Evolutionary conservation across 2,113 vertebrate species (phyloP).

Genomic region (Cephalophus harveyi): DNA sequence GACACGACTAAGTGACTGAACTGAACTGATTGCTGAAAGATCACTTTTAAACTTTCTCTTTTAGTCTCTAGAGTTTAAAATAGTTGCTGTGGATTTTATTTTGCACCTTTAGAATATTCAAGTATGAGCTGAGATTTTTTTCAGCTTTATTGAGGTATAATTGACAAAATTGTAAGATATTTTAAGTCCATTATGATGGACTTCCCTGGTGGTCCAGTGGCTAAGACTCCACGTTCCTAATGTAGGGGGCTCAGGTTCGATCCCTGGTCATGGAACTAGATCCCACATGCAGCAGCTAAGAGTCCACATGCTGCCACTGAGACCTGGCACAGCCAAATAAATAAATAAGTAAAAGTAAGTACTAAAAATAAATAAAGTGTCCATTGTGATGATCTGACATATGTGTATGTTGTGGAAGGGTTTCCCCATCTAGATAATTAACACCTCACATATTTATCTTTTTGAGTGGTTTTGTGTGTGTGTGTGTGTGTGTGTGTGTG

Average conservation of each 20-base stretch:
- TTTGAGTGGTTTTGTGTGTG: neutral
- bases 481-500: neutral
- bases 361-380: neutral
- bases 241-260: neutral
- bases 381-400: neutral
- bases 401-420: neutral
- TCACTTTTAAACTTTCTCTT: slow-evolving; percentile 40
- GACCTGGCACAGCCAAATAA: neutral
- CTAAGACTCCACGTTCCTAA: neutral
- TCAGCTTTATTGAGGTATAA: neutral
- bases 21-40: neutral
- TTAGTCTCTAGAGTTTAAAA: slow-evolving; percentile 28
- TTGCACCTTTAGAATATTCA: slow-evolving; percentile 38
- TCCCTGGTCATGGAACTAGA: neutral
- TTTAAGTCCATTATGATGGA: neutral
- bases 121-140: neutral
- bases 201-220: neutral
- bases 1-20: neutral
- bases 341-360: neutral
- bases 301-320: neutral
- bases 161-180: neutral
- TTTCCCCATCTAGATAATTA: neutral
- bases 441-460: neutral
- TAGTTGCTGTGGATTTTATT: neutral
- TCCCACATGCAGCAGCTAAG: neutral